phyloP scores from a whole-genome alignment of 1,140 invertebrate species.

The Atta cephalotes region DNA sequence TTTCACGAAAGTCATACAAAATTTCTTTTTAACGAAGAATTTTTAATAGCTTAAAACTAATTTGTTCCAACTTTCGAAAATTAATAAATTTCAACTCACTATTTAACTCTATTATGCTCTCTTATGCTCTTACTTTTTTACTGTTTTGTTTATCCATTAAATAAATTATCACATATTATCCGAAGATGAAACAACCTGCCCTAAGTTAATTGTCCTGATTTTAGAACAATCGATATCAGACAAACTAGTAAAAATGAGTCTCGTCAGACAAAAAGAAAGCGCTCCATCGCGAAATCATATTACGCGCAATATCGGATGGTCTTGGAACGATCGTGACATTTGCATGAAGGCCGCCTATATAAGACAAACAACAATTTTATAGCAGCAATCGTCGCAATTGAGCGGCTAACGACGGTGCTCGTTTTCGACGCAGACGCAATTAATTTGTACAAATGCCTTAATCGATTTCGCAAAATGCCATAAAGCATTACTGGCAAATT shows the following conservation, averaged over 20 bases:
- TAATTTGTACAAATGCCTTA: conserved; percentile 33
- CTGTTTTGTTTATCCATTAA: too few species aligned
- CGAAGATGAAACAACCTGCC: too few species aligned
- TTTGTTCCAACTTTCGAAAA: too few species aligned
- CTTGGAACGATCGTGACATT: conserved; percentile 34
- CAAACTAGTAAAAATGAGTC: conserved; percentile 37
- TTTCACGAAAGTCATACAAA: not conserved
- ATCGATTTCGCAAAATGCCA: conserved; percentile 3
- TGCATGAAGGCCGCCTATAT: conserved; percentile 37
- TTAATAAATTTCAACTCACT: too few species aligned
- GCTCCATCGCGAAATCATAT: conserved; percentile 58
- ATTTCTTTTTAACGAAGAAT: not conserved
- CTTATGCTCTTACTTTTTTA: too few species aligned
- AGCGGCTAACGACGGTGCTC: conserved; percentile 41
- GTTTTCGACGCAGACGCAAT: conserved; percentile 38
- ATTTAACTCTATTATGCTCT: too few species aligned
- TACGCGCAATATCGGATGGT: conserved; percentile 53
- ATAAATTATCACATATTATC: too few species aligned
- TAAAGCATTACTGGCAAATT: conserved; percentile 17
- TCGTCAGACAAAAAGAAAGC: conserved; percentile 50
- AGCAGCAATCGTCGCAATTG: conserved; percentile 39
- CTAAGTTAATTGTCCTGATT: conserved; percentile 60
- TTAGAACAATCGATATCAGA: conserved; percentile 61
- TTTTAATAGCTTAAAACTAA: not conserved
- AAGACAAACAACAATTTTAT: conserved; percentile 55